Evolutionary conservation across 2,797 vertebrate species (phyloP), one percentile per base, ranked within the genome.

Genomic region (Acipenser oxyrinchus): DNA sequence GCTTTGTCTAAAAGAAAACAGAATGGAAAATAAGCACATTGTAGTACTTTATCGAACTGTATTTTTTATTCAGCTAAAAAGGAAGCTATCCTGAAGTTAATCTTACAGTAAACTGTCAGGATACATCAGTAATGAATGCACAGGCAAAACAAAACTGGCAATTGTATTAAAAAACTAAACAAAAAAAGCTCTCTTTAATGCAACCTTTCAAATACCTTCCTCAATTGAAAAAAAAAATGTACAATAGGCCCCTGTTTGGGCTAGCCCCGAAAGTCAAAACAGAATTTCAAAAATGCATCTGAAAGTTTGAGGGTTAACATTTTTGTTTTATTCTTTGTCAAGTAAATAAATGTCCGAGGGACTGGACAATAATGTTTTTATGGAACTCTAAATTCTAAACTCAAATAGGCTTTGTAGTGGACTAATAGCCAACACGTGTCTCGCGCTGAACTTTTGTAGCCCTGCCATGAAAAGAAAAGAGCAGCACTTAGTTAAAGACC

Each of bases 341-440:
- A 78, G 88, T 88, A 86, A 86, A 92, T 86, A 92, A 93, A 93
- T 88, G 90, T 90, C 87, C 88, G 81, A 76, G 82, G 84, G 87
- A 74, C 73, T 23, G 82, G 91, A 97, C 95, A 96, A 95, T 96
- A 93, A 94, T 88, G 89, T 95, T 95, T 94, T 96, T 93, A 95
- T 93, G 92, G 89, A 83, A 89, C 87, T 88, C 90, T 85, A 90
- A 91, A 92, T 91, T 86, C 88, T 92, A 82, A 84, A 82, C 91
- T 93, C 91, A 95, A 93, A 90, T 73, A 88, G 78, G 83, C 92
- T 92, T 91, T 90, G 92, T 92, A 84, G 88, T 76, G 82, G 86
- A 86, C 89, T 88, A 92, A 89, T 87, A 88, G 83, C 79, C 87
- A 88, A 88, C 92, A 92, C 90, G 91, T 93, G 93, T 89, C 90